Evolutionary conservation across 1,140 invertebrate species (phyloP).

Genomic region (Elymnias hypermnestra): DNA sequence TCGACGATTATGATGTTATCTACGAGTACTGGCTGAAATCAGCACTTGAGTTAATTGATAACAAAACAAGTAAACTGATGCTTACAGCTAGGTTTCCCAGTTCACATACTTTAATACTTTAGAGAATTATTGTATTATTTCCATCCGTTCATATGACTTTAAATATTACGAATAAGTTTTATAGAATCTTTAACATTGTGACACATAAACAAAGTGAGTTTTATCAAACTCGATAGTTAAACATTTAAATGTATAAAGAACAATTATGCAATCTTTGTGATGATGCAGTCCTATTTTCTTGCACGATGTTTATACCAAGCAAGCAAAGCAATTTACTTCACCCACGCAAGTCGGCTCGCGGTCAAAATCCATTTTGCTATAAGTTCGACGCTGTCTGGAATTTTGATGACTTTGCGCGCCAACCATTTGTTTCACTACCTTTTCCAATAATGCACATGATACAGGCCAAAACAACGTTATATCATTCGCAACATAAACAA

Average conservation of each 20-base stretch:
- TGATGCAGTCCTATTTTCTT: conserved; percentile 23
- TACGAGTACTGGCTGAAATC: too few species aligned
- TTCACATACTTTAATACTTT: too few species aligned
- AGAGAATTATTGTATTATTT: too few species aligned
- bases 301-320: conserved; percentile 30
- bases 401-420: conserved; percentile 10
- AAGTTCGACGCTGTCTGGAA: conserved; percentile 22
- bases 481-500: not conserved
- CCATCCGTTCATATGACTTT: too few species aligned
- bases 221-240: not conserved
- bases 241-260: conserved; percentile 5
- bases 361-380: conserved; percentile 31
- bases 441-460: conserved; percentile 1
- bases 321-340: conserved; percentile 26
- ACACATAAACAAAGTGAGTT: not conserved
- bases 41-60: too few species aligned
- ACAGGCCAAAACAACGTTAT: not conserved
- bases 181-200: too few species aligned
- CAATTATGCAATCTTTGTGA: conserved; percentile 10
- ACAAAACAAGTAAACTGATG: too few species aligned
- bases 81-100: too few species aligned
- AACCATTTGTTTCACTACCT: conserved; percentile 4
- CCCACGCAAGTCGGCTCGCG: conserved; percentile 27
- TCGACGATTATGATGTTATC: too few species aligned
- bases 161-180: too few species aligned